Conservation (phyloP, 1,140 invertebrate species). For the Papilio polytes region DNA sequence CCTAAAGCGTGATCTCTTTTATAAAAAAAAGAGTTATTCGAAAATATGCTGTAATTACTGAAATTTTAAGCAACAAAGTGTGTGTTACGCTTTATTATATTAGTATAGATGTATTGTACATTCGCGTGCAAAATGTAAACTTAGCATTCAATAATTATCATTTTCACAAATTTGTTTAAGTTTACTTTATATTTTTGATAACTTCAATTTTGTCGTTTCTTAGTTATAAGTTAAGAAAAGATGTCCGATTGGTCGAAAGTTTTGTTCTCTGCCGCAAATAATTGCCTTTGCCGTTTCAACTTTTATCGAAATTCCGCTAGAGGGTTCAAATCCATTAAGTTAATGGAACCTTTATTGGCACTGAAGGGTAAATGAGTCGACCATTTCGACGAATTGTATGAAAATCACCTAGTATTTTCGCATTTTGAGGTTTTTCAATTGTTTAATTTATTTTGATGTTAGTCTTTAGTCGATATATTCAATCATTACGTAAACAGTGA, state of each 20-base stretch:
- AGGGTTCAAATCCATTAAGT: conserved; percentile 37
- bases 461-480: not conserved
- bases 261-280: conserved; percentile 22
- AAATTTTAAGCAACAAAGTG: too few relatives aligned
- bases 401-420: conserved; percentile 6
- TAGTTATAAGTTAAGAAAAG: not conserved
- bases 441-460: not conserved
- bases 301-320: conserved; percentile 33
- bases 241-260: conserved; percentile 30
- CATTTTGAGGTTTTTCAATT: not conserved
- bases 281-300: conserved; percentile 35
- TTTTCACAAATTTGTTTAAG: not conserved
- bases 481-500: not conserved
- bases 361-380: conserved; percentile 33
- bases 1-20: too few relatives aligned
- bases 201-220: not conserved
- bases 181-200: not conserved
- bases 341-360: conserved; percentile 38
- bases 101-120: not conserved
- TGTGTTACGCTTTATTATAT: not conserved
- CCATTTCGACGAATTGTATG: conserved; percentile 28
- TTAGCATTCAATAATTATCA: not conserved
- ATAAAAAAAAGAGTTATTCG: too few relatives aligned
- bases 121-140: not conserved
- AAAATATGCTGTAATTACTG: too few relatives aligned